A percentile compares a stretch with the other conserved stretches of the same genome.
Evolutionary conservation across 2,113 vertebrate genomes (phyloP).

Genomic region (Ornithorhynchus anatinus): DNA sequence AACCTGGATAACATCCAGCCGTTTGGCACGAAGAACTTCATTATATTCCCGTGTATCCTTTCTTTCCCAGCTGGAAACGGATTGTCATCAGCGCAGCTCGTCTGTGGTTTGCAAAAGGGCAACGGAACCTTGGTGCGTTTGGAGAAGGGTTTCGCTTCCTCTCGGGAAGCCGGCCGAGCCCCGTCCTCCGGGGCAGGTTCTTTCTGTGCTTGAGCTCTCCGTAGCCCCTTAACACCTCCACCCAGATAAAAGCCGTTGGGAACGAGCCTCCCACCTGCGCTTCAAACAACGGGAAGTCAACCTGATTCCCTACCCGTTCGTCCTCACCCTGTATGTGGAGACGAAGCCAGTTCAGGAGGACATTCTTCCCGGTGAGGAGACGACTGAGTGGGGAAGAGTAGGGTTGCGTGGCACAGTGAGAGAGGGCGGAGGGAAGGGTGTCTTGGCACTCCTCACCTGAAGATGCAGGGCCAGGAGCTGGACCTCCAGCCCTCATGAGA

Average conservation of each 20-base stretch:
- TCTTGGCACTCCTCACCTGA: not conserved
- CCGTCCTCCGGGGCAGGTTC: not conserved
- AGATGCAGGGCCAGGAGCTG: not conserved
- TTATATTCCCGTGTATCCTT: constrained; percentile 80
- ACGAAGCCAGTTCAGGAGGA: constrained; percentile 38
- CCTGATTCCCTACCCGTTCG: constrained; percentile 57
- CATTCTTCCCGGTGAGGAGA: constrained; percentile 31
- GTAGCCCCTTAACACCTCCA: constrained; percentile 33
- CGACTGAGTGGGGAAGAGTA: not conserved
- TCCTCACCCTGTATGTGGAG: constrained; percentile 62
- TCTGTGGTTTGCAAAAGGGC: not conserved
- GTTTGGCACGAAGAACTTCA: constrained; percentile 74
- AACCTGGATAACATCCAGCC: constrained; percentile 71
- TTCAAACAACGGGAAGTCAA: constrained; percentile 45
- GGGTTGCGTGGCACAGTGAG: not conserved
- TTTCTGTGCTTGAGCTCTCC: not conserved
- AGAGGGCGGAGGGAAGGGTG: not conserved
- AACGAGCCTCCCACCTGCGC: constrained; percentile 57
- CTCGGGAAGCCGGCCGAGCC: not conserved
- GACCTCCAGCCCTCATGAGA: no score
- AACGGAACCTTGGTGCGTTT: not conserved
- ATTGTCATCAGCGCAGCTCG: not conserved
- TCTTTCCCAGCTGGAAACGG: constrained; percentile 3
- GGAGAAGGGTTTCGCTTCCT: not conserved
- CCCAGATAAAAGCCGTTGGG: constrained; percentile 66